Evolutionary conservation across 2,113 vertebrate species (phyloP).

Genomic region (Prunella fulvescens): DNA sequence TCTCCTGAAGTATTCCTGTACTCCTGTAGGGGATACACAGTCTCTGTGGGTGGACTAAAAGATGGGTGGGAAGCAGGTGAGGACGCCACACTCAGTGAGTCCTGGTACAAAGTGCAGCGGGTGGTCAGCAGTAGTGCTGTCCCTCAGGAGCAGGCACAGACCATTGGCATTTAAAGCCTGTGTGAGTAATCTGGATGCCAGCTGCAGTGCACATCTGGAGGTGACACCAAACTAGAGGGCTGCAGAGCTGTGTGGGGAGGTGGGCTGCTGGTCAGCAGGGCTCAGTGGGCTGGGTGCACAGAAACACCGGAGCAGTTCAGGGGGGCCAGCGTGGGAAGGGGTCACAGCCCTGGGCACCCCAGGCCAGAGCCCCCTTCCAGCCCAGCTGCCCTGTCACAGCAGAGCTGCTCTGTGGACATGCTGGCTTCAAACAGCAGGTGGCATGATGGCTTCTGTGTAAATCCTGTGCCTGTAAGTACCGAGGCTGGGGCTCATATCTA

Average conservation of each 20-base stretch:
- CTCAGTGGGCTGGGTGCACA: not conserved
- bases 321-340: not conserved
- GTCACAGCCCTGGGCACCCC: not conserved
- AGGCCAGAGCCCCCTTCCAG: not conserved
- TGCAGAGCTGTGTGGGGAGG: not conserved
- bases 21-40: fast-evolving
- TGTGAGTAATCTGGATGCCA: fast-evolving
- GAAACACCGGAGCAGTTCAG: not conserved
- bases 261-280: not conserved
- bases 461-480: not conserved
- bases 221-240: fast-evolving
- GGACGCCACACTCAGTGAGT: not conserved
- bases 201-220: not conserved
- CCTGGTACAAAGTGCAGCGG: fast-evolving
- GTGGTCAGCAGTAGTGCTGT: not conserved
- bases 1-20: not conserved
- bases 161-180: not conserved
- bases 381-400: not conserved
- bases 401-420: not conserved
- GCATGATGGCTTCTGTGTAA: not conserved
- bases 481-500: fast-evolving
- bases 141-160: fast-evolving
- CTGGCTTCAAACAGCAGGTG: slow-evolving; percentile 40
- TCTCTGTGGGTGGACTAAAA: not conserved
- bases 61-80: not conserved